phyloP scores from a whole-genome alignment of 1,140 invertebrate genomes.

The Calosoma granatense region DNA sequence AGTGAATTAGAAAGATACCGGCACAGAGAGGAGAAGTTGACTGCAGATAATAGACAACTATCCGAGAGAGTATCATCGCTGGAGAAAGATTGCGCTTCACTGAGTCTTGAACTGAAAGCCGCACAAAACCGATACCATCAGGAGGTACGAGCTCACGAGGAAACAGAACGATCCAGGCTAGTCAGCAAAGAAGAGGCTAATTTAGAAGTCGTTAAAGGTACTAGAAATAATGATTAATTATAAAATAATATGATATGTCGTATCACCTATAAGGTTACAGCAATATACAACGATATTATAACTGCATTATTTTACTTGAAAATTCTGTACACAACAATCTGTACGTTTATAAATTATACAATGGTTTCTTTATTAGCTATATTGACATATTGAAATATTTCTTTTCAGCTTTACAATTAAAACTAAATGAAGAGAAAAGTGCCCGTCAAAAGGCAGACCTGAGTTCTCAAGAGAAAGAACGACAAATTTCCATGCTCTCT shows the following conservation, averaged over 20 bases:
- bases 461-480: slow-evolving; percentile 79
- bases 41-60: slow-evolving; percentile 66
- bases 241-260: neutral
- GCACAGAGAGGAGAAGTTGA: slow-evolving; percentile 58
- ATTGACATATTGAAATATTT: too few species aligned
- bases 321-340: too few species aligned
- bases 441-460: slow-evolving; percentile 73
- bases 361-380: too few species aligned
- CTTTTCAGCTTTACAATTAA: slow-evolving; percentile 70
- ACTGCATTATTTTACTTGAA: too few species aligned
- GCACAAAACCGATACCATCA: slow-evolving; percentile 80
- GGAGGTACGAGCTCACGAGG: slow-evolving; percentile 79
- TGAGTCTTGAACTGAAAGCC: slow-evolving; percentile 79
- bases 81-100: slow-evolving; percentile 81
- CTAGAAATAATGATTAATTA: neutral
- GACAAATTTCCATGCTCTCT: slow-evolving; percentile 86
- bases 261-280: too few species aligned
- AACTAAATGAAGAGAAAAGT: slow-evolving; percentile 82
- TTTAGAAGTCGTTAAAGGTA: slow-evolving; percentile 81
- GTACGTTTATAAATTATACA: too few species aligned
- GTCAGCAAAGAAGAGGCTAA: slow-evolving; percentile 85
- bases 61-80: slow-evolving; percentile 69
- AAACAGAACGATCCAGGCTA: slow-evolving; percentile 73
- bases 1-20: slow-evolving; percentile 63
- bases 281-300: too few species aligned